phyloP scores from a whole-genome alignment of 2,113 vertebrate genomes.

The Lynx canadensis region DNA sequence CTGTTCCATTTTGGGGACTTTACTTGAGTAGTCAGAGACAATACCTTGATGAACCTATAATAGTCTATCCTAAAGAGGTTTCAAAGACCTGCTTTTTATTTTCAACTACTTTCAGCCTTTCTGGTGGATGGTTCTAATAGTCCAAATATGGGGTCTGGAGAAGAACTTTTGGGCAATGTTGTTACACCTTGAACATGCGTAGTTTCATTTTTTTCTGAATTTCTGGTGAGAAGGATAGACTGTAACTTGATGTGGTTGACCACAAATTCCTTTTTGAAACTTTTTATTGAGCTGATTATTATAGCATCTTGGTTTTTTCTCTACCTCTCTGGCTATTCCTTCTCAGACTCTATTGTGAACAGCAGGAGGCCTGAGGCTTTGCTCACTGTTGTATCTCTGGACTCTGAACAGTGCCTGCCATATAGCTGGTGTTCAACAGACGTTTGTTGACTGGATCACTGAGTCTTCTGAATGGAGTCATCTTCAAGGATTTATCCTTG shows the following conservation, averaged over 20 bases:
- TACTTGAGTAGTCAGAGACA: not conserved
- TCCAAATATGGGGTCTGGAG: not conserved
- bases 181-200: not conserved
- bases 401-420: not conserved
- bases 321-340: not conserved
- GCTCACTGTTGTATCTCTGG: not conserved
- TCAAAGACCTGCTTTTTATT: not conserved
- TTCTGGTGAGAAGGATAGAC: not conserved
- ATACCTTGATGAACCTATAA: not conserved
- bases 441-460: not conserved
- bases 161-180: not conserved
- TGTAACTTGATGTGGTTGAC: not conserved
- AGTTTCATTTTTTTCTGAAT: slow-evolving; percentile 29
- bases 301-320: not conserved
- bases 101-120: not conserved
- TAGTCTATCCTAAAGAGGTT: not conserved
- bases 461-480: not conserved
- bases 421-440: not conserved
- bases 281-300: not conserved
- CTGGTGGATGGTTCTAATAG: not conserved
- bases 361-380: not conserved
- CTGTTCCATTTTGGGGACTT: not conserved
- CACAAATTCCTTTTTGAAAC: not conserved
- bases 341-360: not conserved
- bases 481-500: not conserved